Base-by-base conservation (phyloP, 2,888 invertebrate species). In the Gymnosoma rotundatum region DNA sequence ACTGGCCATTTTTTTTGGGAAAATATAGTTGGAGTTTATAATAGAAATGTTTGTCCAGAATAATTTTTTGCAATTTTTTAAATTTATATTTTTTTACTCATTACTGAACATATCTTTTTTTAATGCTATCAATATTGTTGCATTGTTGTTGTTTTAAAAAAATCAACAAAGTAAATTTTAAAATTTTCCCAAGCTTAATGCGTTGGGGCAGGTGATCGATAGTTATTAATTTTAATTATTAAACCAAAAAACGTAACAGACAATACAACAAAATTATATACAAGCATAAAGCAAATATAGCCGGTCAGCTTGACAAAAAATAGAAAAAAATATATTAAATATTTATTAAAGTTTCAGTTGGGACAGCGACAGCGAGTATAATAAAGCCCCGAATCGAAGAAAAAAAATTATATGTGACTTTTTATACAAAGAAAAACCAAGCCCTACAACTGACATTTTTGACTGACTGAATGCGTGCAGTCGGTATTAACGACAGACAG, bases 381-480 rank as follows among this genome's bases (percentile, higher is more conserved):
- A 63, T 48, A 58, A 76, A n/a, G 10, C 48, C 20, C 52, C 54
- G 66, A 36, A 54, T 14, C 18, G 32, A 42, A 50, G 18, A 0
- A 63, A 18, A 38, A 58, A 66, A 74, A 38, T n/a, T 16, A 14
- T 48, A 1, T n/a, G 32, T 48, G 14, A 48, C 7, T 14, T 42
- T 42, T 14, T 42, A 12, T 42, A 42, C 7, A 61, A 45, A 63
- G 63, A 73, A 61, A 69, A 72, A 48, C 67, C 72, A 42, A 78
- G 73, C 75, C 82, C 83, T 76, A 76, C 63, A 79, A 83, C 75
- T 83, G 85, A 83, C 83, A 79, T 63, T 67, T 85, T 70, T 79
- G 83, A 83, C 85, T 83, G 85, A 86, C 81, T 83, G 85, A 83
- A 85, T 81, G 83, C 86, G 83, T 85, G 86, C 85, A 86, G 73